A percentile compares a stretch with the other conserved stretches of the same genome.
Conservation (phyloP, 1,140 invertebrate genomes). For the Tachypleus tridentatus region DNA sequence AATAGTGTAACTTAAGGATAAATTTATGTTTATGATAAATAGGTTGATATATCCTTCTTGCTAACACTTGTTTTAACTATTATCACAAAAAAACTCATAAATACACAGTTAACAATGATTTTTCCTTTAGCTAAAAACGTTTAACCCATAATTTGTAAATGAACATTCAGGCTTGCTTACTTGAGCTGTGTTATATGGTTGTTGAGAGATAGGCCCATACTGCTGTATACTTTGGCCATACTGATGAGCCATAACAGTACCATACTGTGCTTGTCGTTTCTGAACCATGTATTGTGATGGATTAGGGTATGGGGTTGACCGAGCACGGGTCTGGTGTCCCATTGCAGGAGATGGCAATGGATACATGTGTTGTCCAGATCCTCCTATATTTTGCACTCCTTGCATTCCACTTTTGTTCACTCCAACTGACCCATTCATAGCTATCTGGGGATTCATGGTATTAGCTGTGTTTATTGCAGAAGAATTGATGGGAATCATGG, state of each 20-base stretch:
- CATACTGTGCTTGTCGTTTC: slow-evolving; percentile 40
- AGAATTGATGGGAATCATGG: slow-evolving; percentile 6
- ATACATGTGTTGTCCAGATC: slow-evolving; percentile 21
- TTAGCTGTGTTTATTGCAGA: slow-evolving; percentile 20
- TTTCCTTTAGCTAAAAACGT: no score
- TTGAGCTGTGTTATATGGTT: slow-evolving; percentile 36
- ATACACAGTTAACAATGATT: no score
- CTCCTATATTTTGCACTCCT: no score
- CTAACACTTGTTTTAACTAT: no score
- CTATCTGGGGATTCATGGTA: slow-evolving; percentile 19
- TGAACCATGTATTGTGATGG: slow-evolving; percentile 68
- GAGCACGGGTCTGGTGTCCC: slow-evolving; percentile 35
- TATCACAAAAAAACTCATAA: no score
- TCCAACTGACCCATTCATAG: slow-evolving; percentile 26
- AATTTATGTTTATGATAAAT: no score
- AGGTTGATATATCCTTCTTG: no score
- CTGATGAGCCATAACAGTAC: slow-evolving; percentile 12
- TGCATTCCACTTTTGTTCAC: slow-evolving; percentile 5
- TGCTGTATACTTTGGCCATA: slow-evolving; percentile 28
- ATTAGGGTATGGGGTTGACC: slow-evolving; percentile 63
- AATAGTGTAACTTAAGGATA: no score
- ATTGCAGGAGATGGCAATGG: slow-evolving; percentile 6
- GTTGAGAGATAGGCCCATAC: slow-evolving; percentile 28
- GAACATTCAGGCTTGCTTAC: slow-evolving; percentile 18
- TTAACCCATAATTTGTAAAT: no score